These are phyloP conservation scores for Calidris pygmaea DNA, from an alignment of 2,113 vertebrate species.

Conservation along the genomic window DNA sequence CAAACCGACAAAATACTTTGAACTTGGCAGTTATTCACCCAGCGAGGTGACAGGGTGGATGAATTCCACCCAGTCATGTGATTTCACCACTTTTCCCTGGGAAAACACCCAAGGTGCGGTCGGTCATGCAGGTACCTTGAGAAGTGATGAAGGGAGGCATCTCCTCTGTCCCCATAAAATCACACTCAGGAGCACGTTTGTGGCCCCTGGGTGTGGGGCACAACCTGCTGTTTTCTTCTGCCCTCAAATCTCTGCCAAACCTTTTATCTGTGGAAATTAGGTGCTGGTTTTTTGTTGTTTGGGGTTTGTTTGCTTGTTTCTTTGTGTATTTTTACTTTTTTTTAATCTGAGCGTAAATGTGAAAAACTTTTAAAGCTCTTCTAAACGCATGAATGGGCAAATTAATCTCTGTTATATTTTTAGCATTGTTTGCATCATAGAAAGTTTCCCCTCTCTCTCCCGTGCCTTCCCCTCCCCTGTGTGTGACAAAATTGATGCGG, in stretches of 20 bases:
- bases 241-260: not conserved
- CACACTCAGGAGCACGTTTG: fast-evolving
- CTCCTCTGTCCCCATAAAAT: not conserved
- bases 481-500: not conserved
- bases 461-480: fast-evolving
- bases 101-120: fast-evolving
- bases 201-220: not conserved
- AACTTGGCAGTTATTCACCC: not conserved
- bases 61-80: not conserved
- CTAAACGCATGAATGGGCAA: not conserved
- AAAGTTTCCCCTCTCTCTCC: constrained; percentile 6
- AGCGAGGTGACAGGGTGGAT: not conserved
- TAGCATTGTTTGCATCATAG: not conserved
- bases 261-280: not conserved
- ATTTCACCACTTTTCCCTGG: not conserved
- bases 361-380: not conserved
- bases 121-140: fast-evolving
- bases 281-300: not conserved
- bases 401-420: not conserved
- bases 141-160: not conserved
- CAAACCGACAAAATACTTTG: not conserved
- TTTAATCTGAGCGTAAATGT: not conserved
- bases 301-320: no score
- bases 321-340: not conserved
- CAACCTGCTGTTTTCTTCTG: not conserved